phyloP scores from a whole-genome alignment of 2,113 vertebrate species.

The Aldabrachelys gigantea region DNA sequence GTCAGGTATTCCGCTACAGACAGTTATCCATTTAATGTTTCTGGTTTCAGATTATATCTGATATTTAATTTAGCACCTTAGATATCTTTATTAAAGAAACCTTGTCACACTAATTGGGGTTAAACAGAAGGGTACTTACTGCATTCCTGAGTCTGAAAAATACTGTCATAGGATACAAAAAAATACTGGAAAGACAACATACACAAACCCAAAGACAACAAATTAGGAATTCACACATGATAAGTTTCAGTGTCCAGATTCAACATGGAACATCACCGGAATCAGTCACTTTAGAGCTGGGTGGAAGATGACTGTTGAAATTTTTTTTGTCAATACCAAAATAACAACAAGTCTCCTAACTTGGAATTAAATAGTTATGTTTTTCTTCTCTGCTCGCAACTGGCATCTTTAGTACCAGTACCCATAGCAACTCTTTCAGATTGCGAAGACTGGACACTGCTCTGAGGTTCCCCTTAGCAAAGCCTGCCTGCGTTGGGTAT shows the following conservation, averaged over 20 bases:
- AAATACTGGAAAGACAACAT: background rate
- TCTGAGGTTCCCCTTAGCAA: background rate
- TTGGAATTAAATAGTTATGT: constrained; percentile 11
- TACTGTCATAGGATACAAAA: background rate
- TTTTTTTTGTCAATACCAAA: constrained; percentile 42
- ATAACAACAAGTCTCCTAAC: constrained; percentile 39
- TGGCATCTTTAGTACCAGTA: constrained; percentile 41
- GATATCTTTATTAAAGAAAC: background rate
- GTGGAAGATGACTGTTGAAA: constrained; percentile 33
- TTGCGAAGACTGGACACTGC: background rate
- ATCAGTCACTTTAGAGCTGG: constrained; percentile 12
- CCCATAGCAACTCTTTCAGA: constrained; percentile 45
- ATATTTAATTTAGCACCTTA: background rate
- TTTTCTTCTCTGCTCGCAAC: background rate
- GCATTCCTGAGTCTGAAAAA: background rate
- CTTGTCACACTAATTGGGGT: background rate
- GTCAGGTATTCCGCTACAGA: background rate
- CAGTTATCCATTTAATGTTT: background rate
- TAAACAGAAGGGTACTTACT: background rate
- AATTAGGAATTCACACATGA: constrained; percentile 36
- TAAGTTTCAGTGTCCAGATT: background rate
- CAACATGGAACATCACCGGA: background rate
- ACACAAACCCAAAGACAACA: background rate
- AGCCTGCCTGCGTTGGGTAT: background rate
- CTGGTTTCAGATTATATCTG: background rate